These are phyloP conservation scores for Holcopasites calliopsidis DNA, from an alignment of 1,140 invertebrate genomes.

Conservation along the genomic window DNA sequence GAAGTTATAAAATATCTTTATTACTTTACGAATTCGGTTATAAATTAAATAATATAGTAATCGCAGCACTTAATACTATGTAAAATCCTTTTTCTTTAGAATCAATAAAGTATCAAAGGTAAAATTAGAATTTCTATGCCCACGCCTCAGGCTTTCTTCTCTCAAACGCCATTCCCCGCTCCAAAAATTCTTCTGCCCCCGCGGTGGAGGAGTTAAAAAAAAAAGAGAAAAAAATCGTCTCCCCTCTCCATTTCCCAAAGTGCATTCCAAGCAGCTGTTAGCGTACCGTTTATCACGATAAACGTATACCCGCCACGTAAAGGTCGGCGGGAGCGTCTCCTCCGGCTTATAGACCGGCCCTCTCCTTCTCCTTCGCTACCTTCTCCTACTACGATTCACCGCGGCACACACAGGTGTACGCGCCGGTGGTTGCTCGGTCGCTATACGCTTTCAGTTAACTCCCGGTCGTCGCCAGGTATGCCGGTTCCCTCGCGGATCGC, in stretches of 20 bases:
- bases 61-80: too few species aligned
- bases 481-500: slow-evolving; percentile 34
- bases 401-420: slow-evolving; percentile 69
- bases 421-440: slow-evolving; percentile 61
- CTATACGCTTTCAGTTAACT: slow-evolving; percentile 69
- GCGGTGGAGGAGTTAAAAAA: too few species aligned
- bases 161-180: too few species aligned
- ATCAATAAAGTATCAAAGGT: too few species aligned
- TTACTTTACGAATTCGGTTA: too few species aligned
- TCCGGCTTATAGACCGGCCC: slow-evolving; percentile 41
- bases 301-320: slow-evolving; percentile 62
- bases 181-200: too few species aligned
- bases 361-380: slow-evolving; percentile 55
- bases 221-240: too few species aligned
- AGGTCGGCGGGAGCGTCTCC: slow-evolving; percentile 59
- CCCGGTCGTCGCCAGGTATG: slow-evolving; percentile 67
- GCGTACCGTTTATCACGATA: slow-evolving; percentile 26
- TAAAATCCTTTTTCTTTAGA: too few species aligned
- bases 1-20: too few species aligned
- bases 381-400: slow-evolving; percentile 54
- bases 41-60: too few species aligned
- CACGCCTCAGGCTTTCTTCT: too few species aligned
- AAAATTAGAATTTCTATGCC: too few species aligned
- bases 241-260: not conserved
- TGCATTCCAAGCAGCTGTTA: slow-evolving; percentile 5